A percentile compares a stretch with the other conserved stretches of the same genome.
Evolutionary conservation across 2,888 invertebrate species (phyloP).

Genomic region (Alviniconcha strummeri): DNA sequence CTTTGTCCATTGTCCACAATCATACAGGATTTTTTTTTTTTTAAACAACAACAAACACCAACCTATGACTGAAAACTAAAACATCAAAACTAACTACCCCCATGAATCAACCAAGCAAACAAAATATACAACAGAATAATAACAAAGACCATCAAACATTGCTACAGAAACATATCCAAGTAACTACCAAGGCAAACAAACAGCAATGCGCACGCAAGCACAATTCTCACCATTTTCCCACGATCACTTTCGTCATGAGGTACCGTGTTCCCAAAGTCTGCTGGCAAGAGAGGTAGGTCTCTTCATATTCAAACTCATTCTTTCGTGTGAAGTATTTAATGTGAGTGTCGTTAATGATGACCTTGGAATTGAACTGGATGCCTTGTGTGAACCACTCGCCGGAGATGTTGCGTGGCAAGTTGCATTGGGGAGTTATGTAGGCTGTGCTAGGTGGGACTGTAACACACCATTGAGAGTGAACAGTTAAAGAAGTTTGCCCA

Average conservation of each 20-base stretch:
- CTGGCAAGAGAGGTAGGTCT: slow-evolving; percentile 95
- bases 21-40: too few species aligned
- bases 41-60: too few species aligned
- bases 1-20: background rate
- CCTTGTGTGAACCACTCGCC: slow-evolving; percentile 98
- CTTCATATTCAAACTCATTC: slow-evolving; percentile 82
- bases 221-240: slow-evolving; percentile 87
- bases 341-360: slow-evolving; percentile 91
- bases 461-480: slow-evolving; percentile 32
- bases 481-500: too few species aligned
- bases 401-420: slow-evolving; percentile 93
- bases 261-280: slow-evolving; percentile 92
- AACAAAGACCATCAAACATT: too few species aligned
- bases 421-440: slow-evolving; percentile 84
- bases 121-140: too few species aligned
- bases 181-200: too few species aligned
- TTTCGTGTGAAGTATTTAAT: slow-evolving; percentile 97
- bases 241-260: slow-evolving; percentile 96
- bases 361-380: slow-evolving; percentile 90
- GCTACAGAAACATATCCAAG: too few species aligned
- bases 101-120: too few species aligned
- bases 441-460: slow-evolving; percentile 61
- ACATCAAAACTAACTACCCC: too few species aligned
- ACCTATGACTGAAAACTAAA: too few species aligned
- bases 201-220: background rate